Evolutionary conservation across 2,113 vertebrate genomes (phyloP).

Genomic region (Rhombomys opimus): DNA sequence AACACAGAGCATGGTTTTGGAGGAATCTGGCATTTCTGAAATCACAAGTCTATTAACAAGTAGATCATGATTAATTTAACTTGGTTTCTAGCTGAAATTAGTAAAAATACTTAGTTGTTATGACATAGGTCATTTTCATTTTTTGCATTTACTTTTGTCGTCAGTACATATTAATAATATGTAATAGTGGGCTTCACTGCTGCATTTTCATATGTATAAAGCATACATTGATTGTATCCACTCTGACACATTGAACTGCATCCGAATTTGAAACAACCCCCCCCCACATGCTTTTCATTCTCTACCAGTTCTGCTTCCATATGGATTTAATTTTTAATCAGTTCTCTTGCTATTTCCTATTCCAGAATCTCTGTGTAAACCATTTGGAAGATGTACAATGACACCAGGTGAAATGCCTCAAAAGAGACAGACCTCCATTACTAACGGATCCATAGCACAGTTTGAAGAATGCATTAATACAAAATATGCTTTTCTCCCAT

Average conservation of each 20-base stretch:
- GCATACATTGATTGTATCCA: background rate
- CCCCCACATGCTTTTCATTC: background rate
- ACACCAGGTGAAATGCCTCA: background rate
- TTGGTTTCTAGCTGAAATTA: constrained; percentile 40
- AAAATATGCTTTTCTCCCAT: background rate
- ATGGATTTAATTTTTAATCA: background rate
- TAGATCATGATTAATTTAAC: background rate
- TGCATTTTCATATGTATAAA: background rate
- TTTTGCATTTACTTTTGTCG: background rate
- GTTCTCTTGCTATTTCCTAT: background rate
- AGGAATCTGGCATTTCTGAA: constrained; percentile 15
- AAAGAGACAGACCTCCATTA: background rate
- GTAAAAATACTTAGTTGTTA: constrained; percentile 32
- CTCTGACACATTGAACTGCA: background rate
- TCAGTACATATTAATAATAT: background rate
- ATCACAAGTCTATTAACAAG: constrained; percentile 17
- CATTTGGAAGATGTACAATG: background rate
- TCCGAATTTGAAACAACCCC: background rate
- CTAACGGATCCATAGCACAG: background rate
- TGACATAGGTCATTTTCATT: background rate
- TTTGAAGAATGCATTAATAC: constrained; percentile 26
- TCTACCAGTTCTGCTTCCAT: background rate
- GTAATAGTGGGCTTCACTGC: background rate
- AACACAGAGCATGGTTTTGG: background rate
- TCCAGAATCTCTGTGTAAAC: constrained; percentile 26